These are phyloP conservation scores for Tricholauxania praeusta DNA, from an alignment of 2,888 invertebrate genomes.

Conservation along the genomic window DNA sequence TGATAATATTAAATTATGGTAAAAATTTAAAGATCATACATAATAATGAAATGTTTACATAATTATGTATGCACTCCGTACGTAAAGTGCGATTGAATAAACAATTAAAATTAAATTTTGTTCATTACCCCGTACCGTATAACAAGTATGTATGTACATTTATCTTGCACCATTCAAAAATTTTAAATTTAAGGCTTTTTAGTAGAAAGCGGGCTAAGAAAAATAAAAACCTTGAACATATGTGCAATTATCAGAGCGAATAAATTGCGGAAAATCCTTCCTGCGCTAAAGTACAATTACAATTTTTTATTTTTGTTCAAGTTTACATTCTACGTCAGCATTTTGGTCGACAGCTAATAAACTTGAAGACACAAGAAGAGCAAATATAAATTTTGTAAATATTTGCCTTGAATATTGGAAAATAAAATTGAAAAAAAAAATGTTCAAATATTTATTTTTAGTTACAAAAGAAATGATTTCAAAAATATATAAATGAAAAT, in stretches of 20 bases:
- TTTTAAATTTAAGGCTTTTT: no score
- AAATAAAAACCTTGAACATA: not conserved
- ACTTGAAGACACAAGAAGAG: not conserved
- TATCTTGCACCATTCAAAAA: no score
- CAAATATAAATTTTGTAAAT: not conserved
- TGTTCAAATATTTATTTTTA: not conserved
- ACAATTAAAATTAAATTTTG: no score
- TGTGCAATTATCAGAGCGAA: not conserved
- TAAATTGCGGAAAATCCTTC: not conserved
- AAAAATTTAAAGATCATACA: no score
- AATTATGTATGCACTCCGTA: no score
- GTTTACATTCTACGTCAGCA: constrained; percentile 10
- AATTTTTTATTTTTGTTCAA: not conserved
- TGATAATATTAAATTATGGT: no score
- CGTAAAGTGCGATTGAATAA: no score
- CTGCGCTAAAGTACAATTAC: not conserved
- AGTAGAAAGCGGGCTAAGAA: not conserved
- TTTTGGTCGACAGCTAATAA: not conserved
- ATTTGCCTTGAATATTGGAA: not conserved
- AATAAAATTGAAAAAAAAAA: not conserved
- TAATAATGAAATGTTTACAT: no score
- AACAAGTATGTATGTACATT: no score
- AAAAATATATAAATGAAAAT: not conserved
- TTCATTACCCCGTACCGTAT: no score
- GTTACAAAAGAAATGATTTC: not conserved